Percentiles rank a stretch among this genome's conserved stretches.
phyloP scores from a whole-genome alignment of 2,797 vertebrate species.

The Peromyscus nudipes region DNA sequence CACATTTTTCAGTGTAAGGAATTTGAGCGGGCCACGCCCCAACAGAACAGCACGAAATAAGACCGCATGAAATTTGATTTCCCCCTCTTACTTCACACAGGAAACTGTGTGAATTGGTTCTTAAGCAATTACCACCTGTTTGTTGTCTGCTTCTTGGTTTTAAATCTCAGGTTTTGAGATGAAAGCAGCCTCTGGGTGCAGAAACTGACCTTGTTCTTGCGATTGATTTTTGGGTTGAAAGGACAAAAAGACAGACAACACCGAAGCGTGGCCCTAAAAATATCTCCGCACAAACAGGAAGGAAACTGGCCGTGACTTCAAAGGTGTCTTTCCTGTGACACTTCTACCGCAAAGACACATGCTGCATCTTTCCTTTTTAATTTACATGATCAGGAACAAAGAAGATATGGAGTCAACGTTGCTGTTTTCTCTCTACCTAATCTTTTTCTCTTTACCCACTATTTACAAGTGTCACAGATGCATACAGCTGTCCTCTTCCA shows the following conservation, averaged over 20 bases:
- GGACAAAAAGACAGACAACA: slow-evolving; percentile 55
- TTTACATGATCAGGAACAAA: slow-evolving; percentile 45
- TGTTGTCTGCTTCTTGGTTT: slow-evolving; percentile 74
- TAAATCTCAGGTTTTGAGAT: slow-evolving; percentile 70
- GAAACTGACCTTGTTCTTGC: slow-evolving; percentile 68
- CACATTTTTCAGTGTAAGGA: slow-evolving; percentile 27
- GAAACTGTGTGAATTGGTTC: slow-evolving; percentile 55
- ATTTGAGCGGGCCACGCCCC: not conserved
- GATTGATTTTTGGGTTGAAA: slow-evolving; percentile 74
- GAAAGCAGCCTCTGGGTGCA: slow-evolving; percentile 73
- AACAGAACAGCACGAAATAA: not conserved
- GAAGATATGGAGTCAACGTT: not conserved
- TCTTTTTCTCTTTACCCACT: not conserved
- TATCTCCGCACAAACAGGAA: slow-evolving; percentile 65
- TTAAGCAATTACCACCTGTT: slow-evolving; percentile 49
- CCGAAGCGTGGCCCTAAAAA: slow-evolving; percentile 66
- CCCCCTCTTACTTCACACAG: not conserved
- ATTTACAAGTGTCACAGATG: slow-evolving; percentile 44
- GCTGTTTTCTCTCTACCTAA: not conserved
- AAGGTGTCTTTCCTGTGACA: slow-evolving; percentile 57
- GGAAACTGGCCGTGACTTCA: slow-evolving; percentile 62
- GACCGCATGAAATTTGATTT: slow-evolving; percentile 2
- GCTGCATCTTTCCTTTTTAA: slow-evolving; percentile 53
- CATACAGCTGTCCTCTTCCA: not conserved
- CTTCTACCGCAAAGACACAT: not conserved